These are phyloP conservation scores for Catamblyrhynchus diadema DNA, from an alignment of 2,797 vertebrate genomes.

Conservation along the genomic window DNA sequence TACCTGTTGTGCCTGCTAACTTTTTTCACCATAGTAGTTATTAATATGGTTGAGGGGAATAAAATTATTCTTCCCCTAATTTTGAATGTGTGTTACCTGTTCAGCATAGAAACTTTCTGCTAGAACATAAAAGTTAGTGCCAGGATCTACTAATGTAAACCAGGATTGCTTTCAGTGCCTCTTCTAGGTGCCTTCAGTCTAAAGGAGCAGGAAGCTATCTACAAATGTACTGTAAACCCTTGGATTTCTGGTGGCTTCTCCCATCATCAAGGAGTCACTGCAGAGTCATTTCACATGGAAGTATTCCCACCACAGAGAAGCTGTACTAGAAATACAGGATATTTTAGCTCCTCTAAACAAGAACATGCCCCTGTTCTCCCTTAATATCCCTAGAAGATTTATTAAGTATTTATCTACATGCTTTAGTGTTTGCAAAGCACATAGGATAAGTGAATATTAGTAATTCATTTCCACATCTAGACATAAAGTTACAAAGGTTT, in stretches of 20 bases:
- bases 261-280: background rate
- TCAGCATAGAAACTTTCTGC: background rate
- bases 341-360: background rate
- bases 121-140: background rate
- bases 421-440: background rate
- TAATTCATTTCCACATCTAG: background rate
- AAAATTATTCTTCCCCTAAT: background rate
- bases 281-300: background rate
- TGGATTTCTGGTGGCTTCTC: background rate
- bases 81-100: background rate
- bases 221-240: background rate
- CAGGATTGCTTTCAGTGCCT: background rate
- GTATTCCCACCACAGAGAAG: background rate
- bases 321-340: background rate
- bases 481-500: background rate
- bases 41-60: background rate
- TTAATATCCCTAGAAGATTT: background rate
- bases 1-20: background rate
- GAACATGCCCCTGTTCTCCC: background rate
- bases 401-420: background rate
- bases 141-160: background rate
- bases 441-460: background rate
- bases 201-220: background rate
- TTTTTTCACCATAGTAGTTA: background rate
- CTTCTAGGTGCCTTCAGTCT: background rate